Evolutionary conservation across 2,888 invertebrate genomes (phyloP), one percentile per base, ranked within the genome.

Genomic region (Hecatera dysodea): DNA sequence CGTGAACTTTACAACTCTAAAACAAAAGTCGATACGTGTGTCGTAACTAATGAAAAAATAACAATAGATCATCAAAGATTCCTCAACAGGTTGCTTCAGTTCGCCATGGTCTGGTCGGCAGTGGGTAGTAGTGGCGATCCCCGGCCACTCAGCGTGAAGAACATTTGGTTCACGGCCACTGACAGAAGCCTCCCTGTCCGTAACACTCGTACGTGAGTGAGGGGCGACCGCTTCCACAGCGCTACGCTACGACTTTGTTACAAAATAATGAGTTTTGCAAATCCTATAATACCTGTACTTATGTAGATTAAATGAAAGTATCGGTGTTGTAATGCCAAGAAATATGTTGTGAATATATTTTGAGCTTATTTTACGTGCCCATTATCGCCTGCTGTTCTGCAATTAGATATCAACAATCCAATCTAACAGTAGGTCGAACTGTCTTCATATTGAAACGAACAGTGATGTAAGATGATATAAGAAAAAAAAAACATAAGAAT

Each of bases 41-140:
- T 91, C 91, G 78, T 88, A 90, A 93, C 84, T 89, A 88, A 92
- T 91, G 91, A 90, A 93, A 92, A 89, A 91, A 91, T 91, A 95
- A 95, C 95, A 95, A 95, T 95, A 92, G 94, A 91, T 93, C 93
- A 91, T 93, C 90, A 91, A 88, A 92, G 85, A 88, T 91, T 86
- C 91, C 86, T 83, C 87, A 89, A 90, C 88, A 86, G 80, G 89
- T 90, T 90, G 88, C 89, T 77, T 85, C 90, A 89, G 86, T 87
- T 78, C 84, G 89, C 87, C 81, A 89, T 86, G 90, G 86, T 90
- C 86, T 88, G 88, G 73, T 89, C 89, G 90, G 87, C 86, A 88
- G 88, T 86, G 84, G 86, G 82, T 85, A 80, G 81, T 72, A 65
- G 73, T 80, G 79, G 77, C 86, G 81, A 80, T 80, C 80, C 84